Base-by-base conservation (phyloP, 2,797 vertebrate genomes). In the Alfaro cultratus region DNA sequence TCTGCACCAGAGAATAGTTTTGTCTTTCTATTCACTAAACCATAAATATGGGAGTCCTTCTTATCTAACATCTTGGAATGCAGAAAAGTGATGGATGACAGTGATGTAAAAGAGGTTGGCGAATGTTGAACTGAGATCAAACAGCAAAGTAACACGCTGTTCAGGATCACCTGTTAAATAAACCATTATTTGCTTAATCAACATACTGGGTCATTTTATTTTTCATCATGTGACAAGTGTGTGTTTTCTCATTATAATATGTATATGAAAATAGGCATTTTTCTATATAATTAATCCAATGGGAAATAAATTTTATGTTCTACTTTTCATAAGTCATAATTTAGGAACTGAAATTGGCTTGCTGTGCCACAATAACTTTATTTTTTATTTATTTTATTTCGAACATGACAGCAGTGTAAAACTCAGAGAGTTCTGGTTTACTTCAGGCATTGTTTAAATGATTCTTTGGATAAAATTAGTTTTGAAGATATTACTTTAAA, bases 81-180 rank as follows among this genome's bases (percentile, higher is more conserved):
- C 34, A 67, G 62, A 67, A 36, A 34, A 8, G 11, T 31, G 64
- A 60, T 26, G 36, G 45, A 60, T 62, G 23, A 73, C 6, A 6
- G 64, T n/a, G 6, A 55, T 7, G 41, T 47, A 23, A 64, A 41
- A 49, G 10, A 34, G 43, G 13, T 3, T 26, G 57, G 39, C 1
- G 41, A 45, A 43, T 70, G 36, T 11, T 68, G 31, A 74, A n/a
- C 9, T 67, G 0, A 76, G n/a, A 74, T 29, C 36, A 86, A 85
- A 86, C 76, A 83, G 41, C 51, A 71, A 34, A 10, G 71, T 13
- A 49, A 81, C 70, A 79, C 74, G 43, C 67, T 79, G 29, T 45
- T 86, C 60, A 70, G 55, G 26, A 67, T 12, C 70, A 23, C 7
- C 4, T 45, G 39, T 36, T 41, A 5, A 36, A 47, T 12, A 34